Evolutionary conservation across 2,113 vertebrate genomes (phyloP).

Genomic region (Nicator chloris): DNA sequence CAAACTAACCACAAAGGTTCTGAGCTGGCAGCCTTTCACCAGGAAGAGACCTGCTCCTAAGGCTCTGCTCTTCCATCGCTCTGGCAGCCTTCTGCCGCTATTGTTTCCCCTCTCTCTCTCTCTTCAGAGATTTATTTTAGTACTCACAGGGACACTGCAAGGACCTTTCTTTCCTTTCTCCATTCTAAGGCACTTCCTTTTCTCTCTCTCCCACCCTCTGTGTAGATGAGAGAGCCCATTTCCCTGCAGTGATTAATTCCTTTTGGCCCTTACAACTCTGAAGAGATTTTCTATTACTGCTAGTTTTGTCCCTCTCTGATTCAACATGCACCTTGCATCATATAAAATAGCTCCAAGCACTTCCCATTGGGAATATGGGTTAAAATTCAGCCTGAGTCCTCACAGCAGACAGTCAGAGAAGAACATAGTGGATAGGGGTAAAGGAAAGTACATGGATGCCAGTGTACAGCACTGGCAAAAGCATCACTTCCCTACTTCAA

Average conservation of each 20-base stretch:
- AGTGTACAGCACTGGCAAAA: not conserved
- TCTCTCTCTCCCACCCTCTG: not conserved
- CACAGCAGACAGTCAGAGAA: not conserved
- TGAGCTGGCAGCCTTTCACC: slow-evolving; percentile 1
- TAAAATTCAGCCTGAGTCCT: not conserved
- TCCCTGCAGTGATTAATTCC: not conserved
- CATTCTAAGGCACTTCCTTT: not conserved
- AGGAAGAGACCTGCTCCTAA: not conserved
- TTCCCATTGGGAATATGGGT: not conserved
- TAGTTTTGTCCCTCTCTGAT: not conserved
- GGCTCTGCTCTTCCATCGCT: not conserved
- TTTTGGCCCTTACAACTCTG: not conserved
- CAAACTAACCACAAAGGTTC: slow-evolving; percentile 17
- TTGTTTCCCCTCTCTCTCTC: not conserved
- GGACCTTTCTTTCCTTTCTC: not conserved
- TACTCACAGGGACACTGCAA: not conserved
- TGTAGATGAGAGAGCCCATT: not conserved
- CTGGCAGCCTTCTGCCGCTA: not conserved
- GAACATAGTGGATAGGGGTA: not conserved
- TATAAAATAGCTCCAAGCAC: not conserved
- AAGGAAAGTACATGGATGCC: not conserved
- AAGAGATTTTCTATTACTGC: not conserved
- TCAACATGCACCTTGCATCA: not conserved
- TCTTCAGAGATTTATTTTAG: slow-evolving; percentile 6
- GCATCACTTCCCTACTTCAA: not conserved